Conservation (phyloP, 2,888 invertebrate genomes). For the Nymphalis urticae region DNA sequence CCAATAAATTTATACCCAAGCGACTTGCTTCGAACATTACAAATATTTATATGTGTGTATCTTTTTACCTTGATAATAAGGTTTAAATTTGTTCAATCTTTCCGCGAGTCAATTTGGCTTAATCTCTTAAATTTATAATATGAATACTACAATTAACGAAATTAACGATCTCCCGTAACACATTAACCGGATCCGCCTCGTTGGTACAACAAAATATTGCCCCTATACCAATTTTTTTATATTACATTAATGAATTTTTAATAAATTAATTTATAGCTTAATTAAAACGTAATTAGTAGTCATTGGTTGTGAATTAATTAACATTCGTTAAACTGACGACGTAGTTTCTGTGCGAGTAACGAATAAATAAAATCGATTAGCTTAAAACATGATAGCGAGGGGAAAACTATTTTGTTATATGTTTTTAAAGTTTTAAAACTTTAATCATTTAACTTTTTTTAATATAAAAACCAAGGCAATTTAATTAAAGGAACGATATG, state of each 20-base stretch:
- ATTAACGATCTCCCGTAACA: slow-evolving; percentile 55
- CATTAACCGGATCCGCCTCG: slow-evolving; percentile 43
- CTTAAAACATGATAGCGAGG: neutral
- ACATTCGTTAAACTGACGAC: slow-evolving; percentile 34
- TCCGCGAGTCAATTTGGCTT: slow-evolving; percentile 41
- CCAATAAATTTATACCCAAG: neutral
- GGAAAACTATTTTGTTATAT: too few relatives aligned
- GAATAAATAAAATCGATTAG: slow-evolving; percentile 11
- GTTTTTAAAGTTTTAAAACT: too few relatives aligned
- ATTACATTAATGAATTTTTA: slow-evolving; percentile 67
- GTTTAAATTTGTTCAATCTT: slow-evolving; percentile 36
- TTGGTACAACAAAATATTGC: slow-evolving; percentile 45
- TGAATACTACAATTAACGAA: slow-evolving; percentile 65
- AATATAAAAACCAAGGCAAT: too few relatives aligned
- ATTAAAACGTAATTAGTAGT: slow-evolving; percentile 72
- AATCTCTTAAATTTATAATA: slow-evolving; percentile 62
- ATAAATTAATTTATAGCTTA: slow-evolving; percentile 75
- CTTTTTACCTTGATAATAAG: slow-evolving; percentile 5
- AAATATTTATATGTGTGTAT: neutral
- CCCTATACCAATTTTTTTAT: slow-evolving; percentile 48
- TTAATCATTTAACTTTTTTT: too few relatives aligned
- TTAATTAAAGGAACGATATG: too few relatives aligned
- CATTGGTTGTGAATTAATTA: slow-evolving; percentile 54
- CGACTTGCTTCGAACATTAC: slow-evolving; percentile 2
- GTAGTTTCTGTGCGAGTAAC: slow-evolving; percentile 25